A percentile compares a stretch with the other conserved stretches of the same genome.
Evolutionary conservation across 2,113 vertebrate species (phyloP).

Genomic region (Cervus canadensis): DNA sequence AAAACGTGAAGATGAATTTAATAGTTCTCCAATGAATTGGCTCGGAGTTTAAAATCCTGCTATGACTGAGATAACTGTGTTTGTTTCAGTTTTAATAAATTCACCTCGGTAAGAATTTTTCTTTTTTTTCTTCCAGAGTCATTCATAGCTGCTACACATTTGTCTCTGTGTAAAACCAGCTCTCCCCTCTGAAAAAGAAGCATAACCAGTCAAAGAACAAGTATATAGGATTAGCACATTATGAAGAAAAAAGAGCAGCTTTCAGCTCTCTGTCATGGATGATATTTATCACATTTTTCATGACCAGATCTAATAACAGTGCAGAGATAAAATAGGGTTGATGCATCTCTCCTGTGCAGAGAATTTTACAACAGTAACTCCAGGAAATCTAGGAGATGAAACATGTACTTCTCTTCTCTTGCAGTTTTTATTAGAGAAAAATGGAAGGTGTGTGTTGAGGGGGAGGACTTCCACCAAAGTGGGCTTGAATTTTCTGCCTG

Average conservation of each 20-base stretch:
- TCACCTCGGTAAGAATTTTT: conserved; percentile 53
- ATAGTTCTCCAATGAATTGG: conserved; percentile 71
- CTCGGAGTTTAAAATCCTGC: conserved; percentile 57
- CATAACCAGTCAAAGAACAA: conserved; percentile 73
- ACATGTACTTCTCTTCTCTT: conserved; percentile 33
- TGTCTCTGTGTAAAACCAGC: conserved; percentile 64
- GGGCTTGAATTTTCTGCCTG: conserved; percentile 79
- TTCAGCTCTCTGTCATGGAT: conserved; percentile 76
- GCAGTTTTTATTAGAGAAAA: conserved; percentile 73
- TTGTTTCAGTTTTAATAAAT: conserved; percentile 75
- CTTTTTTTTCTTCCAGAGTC: conserved; percentile 3
- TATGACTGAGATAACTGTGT: conserved; percentile 69
- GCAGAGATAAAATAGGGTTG: conserved; percentile 75
- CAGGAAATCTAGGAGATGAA: conserved; percentile 65
- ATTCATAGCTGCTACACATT: conserved; percentile 66
- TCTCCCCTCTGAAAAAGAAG: conserved; percentile 60
- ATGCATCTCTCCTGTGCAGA: conserved; percentile 57
- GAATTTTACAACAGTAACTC: conserved; percentile 66
- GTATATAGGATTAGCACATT: conserved; percentile 80
- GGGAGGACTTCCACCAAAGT: conserved; percentile 57
- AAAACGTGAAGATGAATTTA: conserved; percentile 69
- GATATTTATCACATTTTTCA: conserved; percentile 81
- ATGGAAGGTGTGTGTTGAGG: conserved; percentile 20
- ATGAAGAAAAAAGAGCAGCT: conserved; percentile 83
- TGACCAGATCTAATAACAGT: conserved; percentile 62